These are phyloP conservation scores for Heteromurus nitidus DNA, from an alignment of 2,888 invertebrate genomes.

Conservation along the genomic window DNA sequence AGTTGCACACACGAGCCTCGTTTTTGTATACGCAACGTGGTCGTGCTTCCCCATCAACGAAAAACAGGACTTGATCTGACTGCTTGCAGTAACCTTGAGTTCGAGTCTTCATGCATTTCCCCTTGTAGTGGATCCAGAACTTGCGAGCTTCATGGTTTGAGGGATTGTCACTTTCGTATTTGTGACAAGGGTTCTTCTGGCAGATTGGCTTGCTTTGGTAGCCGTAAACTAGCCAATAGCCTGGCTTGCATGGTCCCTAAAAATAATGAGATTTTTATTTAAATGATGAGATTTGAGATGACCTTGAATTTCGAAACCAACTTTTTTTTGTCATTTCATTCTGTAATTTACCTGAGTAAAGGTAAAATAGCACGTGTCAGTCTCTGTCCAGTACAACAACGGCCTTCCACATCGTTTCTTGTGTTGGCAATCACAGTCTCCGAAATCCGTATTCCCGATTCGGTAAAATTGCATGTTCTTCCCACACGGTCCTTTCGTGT, in stretches of 20 bases:
- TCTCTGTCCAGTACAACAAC: slow-evolving; percentile 70
- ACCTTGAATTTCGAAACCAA: not conserved
- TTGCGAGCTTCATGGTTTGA: slow-evolving; percentile 60
- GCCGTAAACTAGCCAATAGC: slow-evolving; percentile 71
- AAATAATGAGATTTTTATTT: not conserved
- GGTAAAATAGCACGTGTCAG: slow-evolving; percentile 70
- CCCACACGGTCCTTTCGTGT: slow-evolving; percentile 71
- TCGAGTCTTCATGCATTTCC: slow-evolving; percentile 70
- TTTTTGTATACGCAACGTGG: slow-evolving; percentile 55
- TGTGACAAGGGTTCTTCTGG: slow-evolving; percentile 60
- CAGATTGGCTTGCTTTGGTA: slow-evolving; percentile 66
- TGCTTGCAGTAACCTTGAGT: slow-evolving; percentile 69
- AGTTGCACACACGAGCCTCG: slow-evolving; percentile 60
- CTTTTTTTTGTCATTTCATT: not conserved
- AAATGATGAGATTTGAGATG: not conserved
- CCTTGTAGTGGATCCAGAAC: slow-evolving; percentile 70
- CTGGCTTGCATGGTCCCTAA: slow-evolving; percentile 70
- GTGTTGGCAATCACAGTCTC: slow-evolving; percentile 71
- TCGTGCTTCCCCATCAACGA: slow-evolving; percentile 65
- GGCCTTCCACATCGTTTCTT: slow-evolving; percentile 71
- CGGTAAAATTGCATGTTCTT: slow-evolving; percentile 70
- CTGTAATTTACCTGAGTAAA: slow-evolving; percentile 62
- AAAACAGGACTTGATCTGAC: slow-evolving; percentile 68
- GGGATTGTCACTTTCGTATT: slow-evolving; percentile 58
- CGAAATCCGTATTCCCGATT: slow-evolving; percentile 68